A percentile compares a stretch with the other conserved stretches of the same genome.
Conservation (phyloP, 2,113 vertebrate genomes). For the Romanogobio albipinnatus region DNA sequence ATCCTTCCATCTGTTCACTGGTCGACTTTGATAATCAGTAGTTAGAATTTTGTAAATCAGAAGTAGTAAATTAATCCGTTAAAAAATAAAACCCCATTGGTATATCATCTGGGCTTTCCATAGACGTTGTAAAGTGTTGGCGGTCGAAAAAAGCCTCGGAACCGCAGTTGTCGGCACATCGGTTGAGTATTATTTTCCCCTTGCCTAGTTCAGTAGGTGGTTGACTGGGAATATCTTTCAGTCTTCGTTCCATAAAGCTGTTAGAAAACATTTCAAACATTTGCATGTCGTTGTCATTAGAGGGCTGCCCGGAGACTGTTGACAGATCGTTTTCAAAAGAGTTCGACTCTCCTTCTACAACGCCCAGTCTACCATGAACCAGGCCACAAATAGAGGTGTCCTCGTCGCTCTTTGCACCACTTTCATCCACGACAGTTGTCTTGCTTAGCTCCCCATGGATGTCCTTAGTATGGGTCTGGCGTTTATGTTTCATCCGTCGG, state of each 20-base stretch:
- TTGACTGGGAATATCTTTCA: slow-evolving; percentile 88
- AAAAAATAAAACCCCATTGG: slow-evolving; percentile 90
- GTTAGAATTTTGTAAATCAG: slow-evolving; percentile 89
- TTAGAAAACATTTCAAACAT: slow-evolving; percentile 82
- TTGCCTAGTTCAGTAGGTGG: slow-evolving; percentile 88
- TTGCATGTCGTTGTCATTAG: slow-evolving; percentile 82
- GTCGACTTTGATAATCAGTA: slow-evolving; percentile 74
- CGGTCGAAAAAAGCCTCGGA: slow-evolving; percentile 84
- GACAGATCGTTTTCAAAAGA: slow-evolving; percentile 86
- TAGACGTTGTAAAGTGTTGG: slow-evolving; percentile 84
- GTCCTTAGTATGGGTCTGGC: slow-evolving; percentile 91
- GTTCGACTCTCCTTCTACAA: slow-evolving; percentile 84
- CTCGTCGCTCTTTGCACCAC: slow-evolving; percentile 75
- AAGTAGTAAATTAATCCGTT: slow-evolving; percentile 84
- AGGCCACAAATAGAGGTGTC: slow-evolving; percentile 79
- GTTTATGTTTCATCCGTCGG: slow-evolving; percentile 94
- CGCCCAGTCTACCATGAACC: slow-evolving; percentile 76
- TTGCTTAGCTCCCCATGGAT: slow-evolving; percentile 86
- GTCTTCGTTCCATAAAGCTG: slow-evolving; percentile 92
- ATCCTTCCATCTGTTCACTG: background rate
- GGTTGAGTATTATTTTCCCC: slow-evolving; percentile 87
- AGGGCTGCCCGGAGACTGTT: slow-evolving; percentile 80
- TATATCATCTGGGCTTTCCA: slow-evolving; percentile 85
- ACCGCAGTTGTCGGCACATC: slow-evolving; percentile 87
- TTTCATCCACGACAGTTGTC: slow-evolving; percentile 80